A percentile compares a stretch with the other conserved stretches of the same genome.
Evolutionary conservation across 2,113 vertebrate genomes (phyloP).

Genomic region (Turdus rufiventris): DNA sequence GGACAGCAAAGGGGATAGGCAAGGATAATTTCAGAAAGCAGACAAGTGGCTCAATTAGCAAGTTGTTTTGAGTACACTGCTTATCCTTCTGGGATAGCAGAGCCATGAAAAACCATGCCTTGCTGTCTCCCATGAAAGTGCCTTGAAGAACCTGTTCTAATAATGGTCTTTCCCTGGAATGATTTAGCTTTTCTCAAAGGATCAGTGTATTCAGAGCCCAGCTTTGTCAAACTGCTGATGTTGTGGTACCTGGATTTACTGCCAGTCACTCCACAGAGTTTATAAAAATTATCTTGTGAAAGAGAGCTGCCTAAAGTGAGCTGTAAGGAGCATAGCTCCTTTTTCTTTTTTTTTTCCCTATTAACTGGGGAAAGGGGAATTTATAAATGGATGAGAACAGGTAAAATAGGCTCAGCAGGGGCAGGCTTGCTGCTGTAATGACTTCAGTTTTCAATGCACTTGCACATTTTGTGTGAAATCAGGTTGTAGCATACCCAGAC

Average conservation of each 20-base stretch:
- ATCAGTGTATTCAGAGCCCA: accelerated
- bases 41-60: not conserved
- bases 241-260: not conserved
- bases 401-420: not conserved
- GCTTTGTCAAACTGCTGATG: not conserved
- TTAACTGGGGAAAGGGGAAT: not conserved
- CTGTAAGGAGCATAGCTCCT: not conserved
- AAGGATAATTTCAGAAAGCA: not conserved
- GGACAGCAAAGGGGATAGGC: not conserved
- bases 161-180: accelerated
- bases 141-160: not conserved
- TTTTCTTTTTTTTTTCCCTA: not conserved
- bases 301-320: not conserved
- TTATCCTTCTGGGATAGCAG: not conserved
- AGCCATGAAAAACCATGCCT: not conserved
- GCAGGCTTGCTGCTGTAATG: not conserved
- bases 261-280: not conserved
- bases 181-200: not conserved
- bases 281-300: not conserved
- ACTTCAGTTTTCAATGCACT: not conserved
- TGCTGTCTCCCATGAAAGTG: accelerated
- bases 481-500: not conserved
- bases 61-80: not conserved
- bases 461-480: not conserved
- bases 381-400: not conserved